A percentile compares a stretch with the other conserved stretches of the same genome.
phyloP scores from a whole-genome alignment of 2,888 invertebrate species.

The Antheraea assamensis region DNA sequence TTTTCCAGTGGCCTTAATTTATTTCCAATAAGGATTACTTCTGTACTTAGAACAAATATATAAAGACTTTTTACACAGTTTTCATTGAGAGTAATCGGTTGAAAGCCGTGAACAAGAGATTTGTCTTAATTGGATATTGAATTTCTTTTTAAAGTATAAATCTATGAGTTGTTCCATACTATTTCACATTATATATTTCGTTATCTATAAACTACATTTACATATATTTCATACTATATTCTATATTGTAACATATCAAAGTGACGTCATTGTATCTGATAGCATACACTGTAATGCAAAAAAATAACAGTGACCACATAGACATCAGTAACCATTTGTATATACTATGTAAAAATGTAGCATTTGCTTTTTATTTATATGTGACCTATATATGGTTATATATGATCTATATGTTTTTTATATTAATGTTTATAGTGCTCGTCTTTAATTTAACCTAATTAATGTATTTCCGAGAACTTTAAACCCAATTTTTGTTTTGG shows the following conservation, averaged over 20 bases:
- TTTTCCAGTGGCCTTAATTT: conserved; percentile 54
- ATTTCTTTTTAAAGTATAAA: conserved; percentile 40
- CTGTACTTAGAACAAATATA: conserved; percentile 37
- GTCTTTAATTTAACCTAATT: background rate
- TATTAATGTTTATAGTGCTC: background rate
- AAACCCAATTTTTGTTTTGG: background rate
- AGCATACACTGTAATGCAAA: too few species aligned
- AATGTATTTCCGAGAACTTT: background rate
- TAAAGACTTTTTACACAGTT: conserved; percentile 43
- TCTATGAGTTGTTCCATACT: conserved; percentile 33
- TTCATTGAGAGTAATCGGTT: conserved; percentile 55
- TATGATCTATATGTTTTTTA: too few species aligned
- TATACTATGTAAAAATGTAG: too few species aligned
- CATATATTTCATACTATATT: background rate
- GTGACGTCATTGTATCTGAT: too few species aligned
- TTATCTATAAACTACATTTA: background rate
- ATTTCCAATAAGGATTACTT: conserved; percentile 54
- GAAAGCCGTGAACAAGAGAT: conserved; percentile 52
- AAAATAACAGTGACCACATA: too few species aligned
- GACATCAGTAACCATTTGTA: too few species aligned
- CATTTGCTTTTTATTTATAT: too few species aligned
- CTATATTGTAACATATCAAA: background rate
- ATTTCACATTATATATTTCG: conserved; percentile 30
- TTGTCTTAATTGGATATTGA: conserved; percentile 54
- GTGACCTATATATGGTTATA: too few species aligned